Evolutionary conservation across 2,797 vertebrate species (phyloP).

Genomic region (Tragopan temminckii): DNA sequence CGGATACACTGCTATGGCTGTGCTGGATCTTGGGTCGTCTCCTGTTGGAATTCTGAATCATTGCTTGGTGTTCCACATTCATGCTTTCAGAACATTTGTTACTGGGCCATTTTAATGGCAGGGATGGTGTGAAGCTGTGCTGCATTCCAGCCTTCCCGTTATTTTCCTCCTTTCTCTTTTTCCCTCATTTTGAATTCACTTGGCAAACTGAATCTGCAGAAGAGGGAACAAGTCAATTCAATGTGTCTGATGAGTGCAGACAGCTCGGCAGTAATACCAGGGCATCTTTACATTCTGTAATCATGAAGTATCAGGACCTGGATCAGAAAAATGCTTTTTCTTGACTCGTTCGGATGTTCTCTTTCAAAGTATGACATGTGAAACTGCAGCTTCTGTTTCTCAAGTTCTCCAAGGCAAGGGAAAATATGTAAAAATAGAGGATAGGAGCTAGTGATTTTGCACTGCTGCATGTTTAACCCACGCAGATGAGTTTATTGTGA

Average conservation of each 20-base stretch:
- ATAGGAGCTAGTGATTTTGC: background rate
- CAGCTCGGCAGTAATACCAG: background rate
- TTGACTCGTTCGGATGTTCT: background rate
- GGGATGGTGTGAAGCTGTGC: background rate
- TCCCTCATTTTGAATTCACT: background rate
- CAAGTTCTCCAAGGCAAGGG: background rate
- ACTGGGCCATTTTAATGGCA: background rate
- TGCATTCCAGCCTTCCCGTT: background rate
- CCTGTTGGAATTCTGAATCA: background rate
- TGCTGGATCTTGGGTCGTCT: background rate
- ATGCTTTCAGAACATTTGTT: background rate
- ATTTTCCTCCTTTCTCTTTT: background rate
- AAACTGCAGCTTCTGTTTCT: slow-evolving; percentile 25
- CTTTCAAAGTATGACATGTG: slow-evolving; percentile 21
- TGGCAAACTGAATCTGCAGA: background rate
- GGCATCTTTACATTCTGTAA: background rate
- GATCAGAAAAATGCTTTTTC: slow-evolving; percentile 23
- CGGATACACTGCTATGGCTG: background rate
- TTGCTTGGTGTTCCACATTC: background rate
- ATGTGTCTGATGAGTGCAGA: slow-evolving; percentile 5
- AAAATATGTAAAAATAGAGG: background rate
- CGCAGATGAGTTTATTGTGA: background rate
- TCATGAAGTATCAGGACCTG: background rate
- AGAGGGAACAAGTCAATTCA: background rate
- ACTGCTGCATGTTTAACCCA: background rate